Evolutionary conservation across 2,888 invertebrate genomes (phyloP), one percentile per base, ranked within the genome.

Genomic region (Tetragonula carbonaria): DNA sequence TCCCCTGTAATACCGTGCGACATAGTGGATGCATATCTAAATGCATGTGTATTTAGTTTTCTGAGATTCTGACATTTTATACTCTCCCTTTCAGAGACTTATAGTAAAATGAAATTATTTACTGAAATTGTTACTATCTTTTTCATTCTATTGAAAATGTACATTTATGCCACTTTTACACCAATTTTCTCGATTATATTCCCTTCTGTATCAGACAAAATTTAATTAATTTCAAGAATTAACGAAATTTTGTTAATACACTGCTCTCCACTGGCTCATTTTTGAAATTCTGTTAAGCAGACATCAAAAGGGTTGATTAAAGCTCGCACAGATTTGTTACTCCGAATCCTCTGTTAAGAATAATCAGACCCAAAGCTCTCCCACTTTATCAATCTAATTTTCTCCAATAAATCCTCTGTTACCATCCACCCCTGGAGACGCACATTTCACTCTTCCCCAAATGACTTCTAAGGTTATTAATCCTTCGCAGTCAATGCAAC

Each of bases 351-450:
- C 33, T 4, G n/a, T 55, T 5, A 66, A 53, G 63, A 74, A n/a
- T 55, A 74, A 65, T 62, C 73, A 73, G 50, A 14, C 57, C 50
- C 28, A 23, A 18, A 16, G 28, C 65, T 28, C 21, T 62, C 50
- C 59, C 62, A 62, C 74, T 65, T 65, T 38, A 65, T 55, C 74
- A 66, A 74, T 53, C 65, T 74, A 74, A 65, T 66, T 55, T 74
- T 74, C 65, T 53, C 66, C 65, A 55, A 66, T 66, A 65, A 74
- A 66, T 66, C 28, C 38, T 18, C 66, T 23, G 55, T 66, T 23
- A 55, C 53, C 23, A 74, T 55, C 74, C 50, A 18, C 65, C 53
- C 74, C 6, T 45, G 11, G 18, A 65, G 45, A n/a, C 38, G 18
- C 53, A 23, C 33, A 66, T 66, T 66, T 55, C 66, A 23, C 45